A percentile compares a stretch with the other conserved stretches of the same genome.
These are phyloP conservation scores for Metopolophium dirhodum DNA, from an alignment of 1,140 invertebrate genomes.

Conservation along the genomic window DNA sequence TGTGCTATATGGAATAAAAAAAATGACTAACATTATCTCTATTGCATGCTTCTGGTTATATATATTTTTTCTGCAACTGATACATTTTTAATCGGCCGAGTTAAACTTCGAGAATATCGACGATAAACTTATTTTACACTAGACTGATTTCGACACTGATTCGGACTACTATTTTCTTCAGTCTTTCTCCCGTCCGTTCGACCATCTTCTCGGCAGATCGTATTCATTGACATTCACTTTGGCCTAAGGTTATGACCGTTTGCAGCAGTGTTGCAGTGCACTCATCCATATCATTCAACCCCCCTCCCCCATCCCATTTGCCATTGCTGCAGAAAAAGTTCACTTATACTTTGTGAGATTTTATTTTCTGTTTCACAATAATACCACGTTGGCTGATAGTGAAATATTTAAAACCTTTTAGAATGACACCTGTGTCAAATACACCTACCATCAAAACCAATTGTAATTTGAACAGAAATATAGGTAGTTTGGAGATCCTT, in stretches of 20 bases:
- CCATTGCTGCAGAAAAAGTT: not conserved
- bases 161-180: not conserved
- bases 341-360: not conserved
- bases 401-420: not conserved
- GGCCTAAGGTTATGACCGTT: not conserved
- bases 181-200: not conserved
- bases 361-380: not conserved
- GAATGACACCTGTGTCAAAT: not conserved
- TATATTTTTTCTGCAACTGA: not conserved
- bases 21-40: not conserved
- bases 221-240: not conserved
- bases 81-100: conserved; percentile 30
- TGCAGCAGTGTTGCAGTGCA: not conserved
- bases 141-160: not conserved
- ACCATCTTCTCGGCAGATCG: not conserved
- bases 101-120: not conserved
- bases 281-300: not conserved
- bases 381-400: not conserved
- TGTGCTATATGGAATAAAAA: not conserved
- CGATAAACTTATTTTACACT: conserved; percentile 30
- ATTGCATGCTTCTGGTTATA: not conserved
- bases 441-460: not conserved
- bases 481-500: not conserved
- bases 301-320: not conserved
- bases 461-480: not conserved